phyloP scores from a whole-genome alignment of 2,797 vertebrate species.

The Rhabdophis nuchalis region DNA sequence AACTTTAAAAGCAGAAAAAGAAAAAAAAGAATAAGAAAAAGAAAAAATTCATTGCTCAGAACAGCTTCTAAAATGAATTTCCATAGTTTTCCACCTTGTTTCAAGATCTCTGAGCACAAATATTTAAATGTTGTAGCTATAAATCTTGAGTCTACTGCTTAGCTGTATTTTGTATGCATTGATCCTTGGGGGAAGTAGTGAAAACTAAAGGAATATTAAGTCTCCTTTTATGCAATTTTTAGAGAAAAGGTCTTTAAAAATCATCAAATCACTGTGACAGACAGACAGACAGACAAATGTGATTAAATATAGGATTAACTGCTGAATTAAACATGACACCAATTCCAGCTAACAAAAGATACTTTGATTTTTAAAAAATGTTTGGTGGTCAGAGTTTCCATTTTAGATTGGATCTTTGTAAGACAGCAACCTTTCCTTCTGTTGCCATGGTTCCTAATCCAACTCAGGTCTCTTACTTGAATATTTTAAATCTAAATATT shows the following conservation, averaged over 20 bases:
- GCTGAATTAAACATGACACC: not conserved
- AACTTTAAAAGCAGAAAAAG: not conserved
- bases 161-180: not conserved
- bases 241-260: not conserved
- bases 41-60: not conserved
- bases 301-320: not conserved
- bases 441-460: not conserved
- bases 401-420: not conserved
- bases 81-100: not conserved
- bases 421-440: not conserved
- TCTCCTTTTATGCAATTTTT: not conserved
- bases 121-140: not conserved
- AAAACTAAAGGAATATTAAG: not conserved
- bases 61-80: not conserved
- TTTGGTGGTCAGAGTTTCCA: not conserved
- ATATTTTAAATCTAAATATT: not conserved
- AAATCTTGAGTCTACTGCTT: not conserved
- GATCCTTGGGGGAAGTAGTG: not conserved
- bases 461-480: not conserved
- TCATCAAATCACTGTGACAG: not conserved
- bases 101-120: not conserved
- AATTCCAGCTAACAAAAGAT: not conserved
- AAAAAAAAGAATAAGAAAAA: too few species aligned
- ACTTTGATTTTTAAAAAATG: not conserved
- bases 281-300: not conserved